These are phyloP conservation scores for Tarsius wallacei DNA, from an alignment of 2,797 vertebrate species.

Conservation along the genomic window DNA sequence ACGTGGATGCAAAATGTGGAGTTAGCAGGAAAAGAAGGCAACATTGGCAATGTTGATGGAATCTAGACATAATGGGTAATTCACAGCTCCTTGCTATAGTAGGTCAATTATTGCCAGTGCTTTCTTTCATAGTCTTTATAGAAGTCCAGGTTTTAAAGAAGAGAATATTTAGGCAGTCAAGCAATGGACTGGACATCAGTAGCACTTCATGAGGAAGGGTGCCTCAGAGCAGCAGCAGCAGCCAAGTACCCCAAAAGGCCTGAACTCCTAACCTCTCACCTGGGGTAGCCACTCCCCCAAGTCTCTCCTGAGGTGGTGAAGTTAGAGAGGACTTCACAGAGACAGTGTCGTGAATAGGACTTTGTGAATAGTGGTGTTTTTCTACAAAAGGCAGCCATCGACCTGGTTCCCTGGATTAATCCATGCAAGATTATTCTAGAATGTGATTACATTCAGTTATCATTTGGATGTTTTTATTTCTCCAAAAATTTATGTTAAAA, in stretches of 20 bases:
- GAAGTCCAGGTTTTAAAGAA: not conserved
- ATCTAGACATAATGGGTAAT: too few species aligned
- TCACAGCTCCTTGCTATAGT: not conserved
- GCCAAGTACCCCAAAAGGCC: not conserved
- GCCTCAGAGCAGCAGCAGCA: not conserved
- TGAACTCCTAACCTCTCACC: not conserved
- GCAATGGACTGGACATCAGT: too few species aligned
- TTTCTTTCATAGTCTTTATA: not conserved
- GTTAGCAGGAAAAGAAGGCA: not conserved
- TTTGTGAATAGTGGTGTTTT: not conserved
- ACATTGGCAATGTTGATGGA: too few species aligned
- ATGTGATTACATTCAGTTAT: not conserved
- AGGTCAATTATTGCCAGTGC: not conserved
- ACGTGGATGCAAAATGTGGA: accelerated
- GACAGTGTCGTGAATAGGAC: not conserved
- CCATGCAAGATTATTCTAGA: not conserved
- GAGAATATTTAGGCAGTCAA: not conserved
- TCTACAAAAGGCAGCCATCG: not conserved
- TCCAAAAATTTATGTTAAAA: too few species aligned
- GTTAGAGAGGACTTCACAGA: not conserved
- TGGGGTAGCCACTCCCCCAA: not conserved
- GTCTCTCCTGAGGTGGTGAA: not conserved
- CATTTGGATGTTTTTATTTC: not conserved
- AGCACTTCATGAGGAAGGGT: not conserved
- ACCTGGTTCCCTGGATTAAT: not conserved